Conservation (phyloP, 2,888 invertebrate genomes). For the Syrista parreyssii region DNA sequence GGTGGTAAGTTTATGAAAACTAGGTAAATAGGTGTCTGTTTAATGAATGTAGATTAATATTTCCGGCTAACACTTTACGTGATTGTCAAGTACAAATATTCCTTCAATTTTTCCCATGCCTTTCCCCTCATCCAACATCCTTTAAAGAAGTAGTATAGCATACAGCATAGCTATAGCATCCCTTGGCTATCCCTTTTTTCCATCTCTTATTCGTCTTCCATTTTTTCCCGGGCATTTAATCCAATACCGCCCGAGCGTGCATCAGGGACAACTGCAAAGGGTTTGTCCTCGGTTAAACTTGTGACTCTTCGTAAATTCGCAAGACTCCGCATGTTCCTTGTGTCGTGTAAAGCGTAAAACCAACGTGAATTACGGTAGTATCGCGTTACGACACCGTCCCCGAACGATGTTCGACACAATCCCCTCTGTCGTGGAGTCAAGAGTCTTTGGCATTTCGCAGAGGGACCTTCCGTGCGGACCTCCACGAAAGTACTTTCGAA, state of each 20-base stretch:
- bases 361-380: constrained; percentile 66
- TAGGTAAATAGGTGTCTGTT: not conserved
- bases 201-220: constrained; percentile 26
- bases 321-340: not conserved
- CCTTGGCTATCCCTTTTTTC: constrained; percentile 9
- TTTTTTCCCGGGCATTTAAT: constrained; percentile 56
- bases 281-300: not conserved
- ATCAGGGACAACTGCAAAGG: constrained; percentile 25
- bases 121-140: not conserved
- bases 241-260: constrained; percentile 61
- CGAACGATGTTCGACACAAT: constrained; percentile 55
- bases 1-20: not conserved
- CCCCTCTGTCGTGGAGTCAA: constrained; percentile 48
- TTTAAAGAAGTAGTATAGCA: not conserved
- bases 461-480: not conserved
- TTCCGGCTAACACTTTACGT: not conserved
- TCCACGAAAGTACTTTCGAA: not conserved
- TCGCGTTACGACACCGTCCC: constrained; percentile 59
- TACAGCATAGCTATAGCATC: no score
- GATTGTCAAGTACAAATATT: not conserved
- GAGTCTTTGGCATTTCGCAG: not conserved
- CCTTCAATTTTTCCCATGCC: not conserved
- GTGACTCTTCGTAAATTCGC: not conserved
- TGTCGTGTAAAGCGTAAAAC: constrained; percentile 52
- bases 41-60: not conserved